Base-by-base conservation (phyloP, 2,113 vertebrate genomes). In the Nothocercus nigrocapillus region DNA sequence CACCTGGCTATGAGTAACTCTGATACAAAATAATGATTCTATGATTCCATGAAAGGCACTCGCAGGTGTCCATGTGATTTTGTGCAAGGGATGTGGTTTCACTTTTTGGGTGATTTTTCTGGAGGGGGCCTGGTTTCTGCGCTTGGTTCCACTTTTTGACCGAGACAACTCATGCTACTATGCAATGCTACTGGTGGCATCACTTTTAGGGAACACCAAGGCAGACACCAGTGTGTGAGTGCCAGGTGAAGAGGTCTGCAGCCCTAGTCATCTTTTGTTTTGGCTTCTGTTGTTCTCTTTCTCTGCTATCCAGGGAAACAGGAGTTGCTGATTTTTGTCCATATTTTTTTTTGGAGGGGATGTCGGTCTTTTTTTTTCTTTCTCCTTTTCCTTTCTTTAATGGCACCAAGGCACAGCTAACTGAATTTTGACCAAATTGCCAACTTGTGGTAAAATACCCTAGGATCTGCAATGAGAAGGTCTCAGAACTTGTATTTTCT, bases 41-140 rank as follows among this genome's bases (percentile, higher is more conserved):
- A 8, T 36, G 36, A 36, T 36, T 36, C 36, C 8, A 8, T 1
- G 3, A 20, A 18, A 9, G 27, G 5, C 34, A 12, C 30, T 22
- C 4, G 12, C 0, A 0, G 14, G 4, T 51, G 38, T 67, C 56
- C 12, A 19, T 2, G 5, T 14, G 7, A 4, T 40, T 75, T 59
- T 62, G 40, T 0, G 0, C 62, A 62, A 58, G 12, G 49, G 45
- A 40, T 47, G 4, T 9, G 2, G 8, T 3, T 63, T 93, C 32
- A 49, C 21, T 22, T 49, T 67, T 51, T 9, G 25, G 2, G 4
- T 19, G 7, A 4, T 44, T 79, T 79, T 54, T 58, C n/a, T 1
- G 0, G 58, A 62, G 53, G 12, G 49, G 42, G 44, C 53, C 4
- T 11, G 2, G 7, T 3, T 63, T 91, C 32, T 82, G 30, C 64